Conservation (phyloP, 2,888 invertebrate genomes). For the Spilosoma lubricipeda region DNA sequence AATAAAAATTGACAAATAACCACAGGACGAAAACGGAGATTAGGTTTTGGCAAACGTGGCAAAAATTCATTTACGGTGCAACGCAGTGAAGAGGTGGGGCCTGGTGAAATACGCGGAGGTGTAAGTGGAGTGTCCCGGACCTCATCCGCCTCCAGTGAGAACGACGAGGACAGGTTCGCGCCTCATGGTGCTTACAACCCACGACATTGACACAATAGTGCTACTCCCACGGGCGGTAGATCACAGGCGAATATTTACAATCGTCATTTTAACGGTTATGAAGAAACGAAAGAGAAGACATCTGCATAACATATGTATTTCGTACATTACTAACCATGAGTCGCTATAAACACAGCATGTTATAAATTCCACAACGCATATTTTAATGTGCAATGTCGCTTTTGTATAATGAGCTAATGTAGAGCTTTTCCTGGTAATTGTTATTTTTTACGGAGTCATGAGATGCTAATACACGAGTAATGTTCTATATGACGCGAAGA, state of each 20-base stretch:
- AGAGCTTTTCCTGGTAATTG: conserved; percentile 71
- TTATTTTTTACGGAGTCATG: conserved; percentile 26
- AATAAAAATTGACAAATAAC: conserved; percentile 57
- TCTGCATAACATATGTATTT: conserved; percentile 36
- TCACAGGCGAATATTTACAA: conserved; percentile 48
- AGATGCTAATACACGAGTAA: background rate
- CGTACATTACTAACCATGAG: conserved; percentile 23
- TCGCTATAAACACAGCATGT: conserved; percentile 48
- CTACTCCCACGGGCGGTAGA: conserved; percentile 72
- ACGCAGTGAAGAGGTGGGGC: conserved; percentile 98
- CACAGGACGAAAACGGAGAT: conserved; percentile 96
- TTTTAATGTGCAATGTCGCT: conserved; percentile 75
- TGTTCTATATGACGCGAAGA: background rate
- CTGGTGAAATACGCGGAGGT: conserved; percentile 91
- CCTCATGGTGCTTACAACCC: conserved; percentile 66
- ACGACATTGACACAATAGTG: conserved; percentile 84
- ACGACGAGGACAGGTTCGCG: conserved; percentile 94
- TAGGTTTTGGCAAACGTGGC: conserved; percentile 97
- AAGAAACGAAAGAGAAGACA: conserved; percentile 50
- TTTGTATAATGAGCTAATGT: conserved; percentile 60
- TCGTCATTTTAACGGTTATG: conserved; percentile 28
- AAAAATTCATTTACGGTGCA: conserved; percentile 99
- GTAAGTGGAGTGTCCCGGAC: conserved; percentile 89
- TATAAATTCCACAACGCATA: conserved; percentile 49
- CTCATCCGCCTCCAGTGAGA: conserved; percentile 97